These are phyloP conservation scores for Margaritifera margaritifera DNA, from an alignment of 2,888 invertebrate genomes.

Conservation along the genomic window DNA sequence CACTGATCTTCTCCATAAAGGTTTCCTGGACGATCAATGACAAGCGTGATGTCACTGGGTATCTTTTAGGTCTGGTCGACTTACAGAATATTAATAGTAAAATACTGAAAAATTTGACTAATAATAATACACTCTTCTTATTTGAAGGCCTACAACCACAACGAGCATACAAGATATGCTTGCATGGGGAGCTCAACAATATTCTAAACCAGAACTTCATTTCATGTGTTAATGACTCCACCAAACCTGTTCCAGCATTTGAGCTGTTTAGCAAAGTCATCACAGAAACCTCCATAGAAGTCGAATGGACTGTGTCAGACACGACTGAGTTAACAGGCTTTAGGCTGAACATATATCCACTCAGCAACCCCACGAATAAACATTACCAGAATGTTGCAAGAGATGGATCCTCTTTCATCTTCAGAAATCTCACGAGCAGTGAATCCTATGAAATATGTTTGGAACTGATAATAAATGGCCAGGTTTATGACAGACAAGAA, in stretches of 20 bases:
- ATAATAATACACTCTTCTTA: too few relatives aligned
- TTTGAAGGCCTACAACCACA: not conserved
- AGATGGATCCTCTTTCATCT: too few relatives aligned
- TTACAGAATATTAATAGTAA: too few relatives aligned
- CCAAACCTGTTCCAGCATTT: conserved; percentile 22
- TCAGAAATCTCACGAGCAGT: too few relatives aligned
- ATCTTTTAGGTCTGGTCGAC: not conserved
- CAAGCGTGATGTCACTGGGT: not conserved
- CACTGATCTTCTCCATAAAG: conserved; percentile 52
- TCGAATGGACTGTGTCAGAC: conserved; percentile 26
- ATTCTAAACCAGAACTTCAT: not conserved
- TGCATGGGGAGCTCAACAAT: conserved; percentile 1
- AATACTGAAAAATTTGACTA: too few relatives aligned
- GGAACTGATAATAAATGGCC: conserved; percentile 19
- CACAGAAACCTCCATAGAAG: conserved; percentile 12
- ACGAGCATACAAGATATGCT: conserved; percentile 1
- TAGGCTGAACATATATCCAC: conserved; percentile 19
- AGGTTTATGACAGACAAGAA: not conserved
- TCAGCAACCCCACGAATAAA: not conserved
- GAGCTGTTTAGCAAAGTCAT: conserved; percentile 2
- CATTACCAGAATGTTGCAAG: too few relatives aligned
- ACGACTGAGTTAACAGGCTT: conserved; percentile 31
- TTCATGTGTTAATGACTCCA: not conserved
- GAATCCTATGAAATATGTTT: conserved; percentile 25
- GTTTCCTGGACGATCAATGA: conserved; percentile 7